Evolutionary conservation across 2,113 vertebrate genomes (phyloP).

Genomic region (Heterocephalus glaber): DNA sequence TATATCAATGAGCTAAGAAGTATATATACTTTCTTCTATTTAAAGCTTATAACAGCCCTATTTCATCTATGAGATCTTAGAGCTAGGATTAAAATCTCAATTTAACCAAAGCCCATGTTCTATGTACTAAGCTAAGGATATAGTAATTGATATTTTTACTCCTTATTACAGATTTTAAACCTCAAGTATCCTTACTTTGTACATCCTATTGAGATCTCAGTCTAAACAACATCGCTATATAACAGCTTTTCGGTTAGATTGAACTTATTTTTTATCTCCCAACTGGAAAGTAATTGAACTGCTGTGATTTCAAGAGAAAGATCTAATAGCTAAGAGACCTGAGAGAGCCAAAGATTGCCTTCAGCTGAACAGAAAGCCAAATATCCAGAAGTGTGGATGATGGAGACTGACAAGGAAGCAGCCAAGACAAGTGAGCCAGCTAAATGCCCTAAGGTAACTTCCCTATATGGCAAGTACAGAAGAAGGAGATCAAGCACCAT

Average conservation of each 20-base stretch:
- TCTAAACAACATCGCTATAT: neutral
- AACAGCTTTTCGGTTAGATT: neutral
- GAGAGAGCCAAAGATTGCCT: neutral
- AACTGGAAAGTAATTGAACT: slow-evolving; percentile 39
- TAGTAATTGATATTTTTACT: neutral
- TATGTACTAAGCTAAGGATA: neutral
- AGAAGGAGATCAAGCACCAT: neutral
- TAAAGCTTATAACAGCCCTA: slow-evolving; percentile 41
- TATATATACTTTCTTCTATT: slow-evolving; percentile 4
- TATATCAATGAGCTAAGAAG: neutral
- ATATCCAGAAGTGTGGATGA: neutral
- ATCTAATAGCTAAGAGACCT: neutral
- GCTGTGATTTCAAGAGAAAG: neutral
- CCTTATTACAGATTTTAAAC: neutral
- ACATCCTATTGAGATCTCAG: neutral
- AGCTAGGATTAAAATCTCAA: neutral
- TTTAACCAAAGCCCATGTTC: neutral
- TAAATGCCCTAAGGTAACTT: neutral
- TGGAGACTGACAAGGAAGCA: neutral
- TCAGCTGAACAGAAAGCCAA: neutral
- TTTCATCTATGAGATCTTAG: neutral
- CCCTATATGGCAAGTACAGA: neutral
- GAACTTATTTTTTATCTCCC: slow-evolving; percentile 24
- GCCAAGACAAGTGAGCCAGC: neutral
- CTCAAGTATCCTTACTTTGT: neutral